These are phyloP conservation scores for Anastrepha ludens DNA, from an alignment of 1,140 invertebrate genomes.

Conservation along the genomic window DNA sequence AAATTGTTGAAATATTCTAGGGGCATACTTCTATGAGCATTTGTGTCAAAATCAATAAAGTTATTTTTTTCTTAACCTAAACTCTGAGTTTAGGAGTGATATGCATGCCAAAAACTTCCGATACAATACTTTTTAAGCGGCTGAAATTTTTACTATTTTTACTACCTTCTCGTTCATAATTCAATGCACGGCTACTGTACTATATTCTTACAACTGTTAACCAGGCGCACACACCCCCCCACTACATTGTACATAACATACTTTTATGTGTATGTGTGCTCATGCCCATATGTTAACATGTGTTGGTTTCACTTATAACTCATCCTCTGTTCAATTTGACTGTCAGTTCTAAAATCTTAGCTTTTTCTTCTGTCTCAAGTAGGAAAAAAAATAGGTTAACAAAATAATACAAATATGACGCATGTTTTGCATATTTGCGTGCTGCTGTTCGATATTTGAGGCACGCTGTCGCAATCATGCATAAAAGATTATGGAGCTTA, in stretches of 20 bases:
- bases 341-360: not conserved
- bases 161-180: no score
- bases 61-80: no score
- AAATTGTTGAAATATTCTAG: no score
- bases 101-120: no score
- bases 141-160: no score
- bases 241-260: not conserved
- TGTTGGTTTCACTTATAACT: not conserved
- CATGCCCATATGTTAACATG: not conserved
- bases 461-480: conserved; percentile 15
- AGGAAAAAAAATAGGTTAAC: not conserved
- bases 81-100: no score
- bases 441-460: conserved; percentile 27
- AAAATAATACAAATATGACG: conserved; percentile 42
- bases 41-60: no score
- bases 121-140: no score
- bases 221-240: no score
- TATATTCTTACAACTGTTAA: no score
- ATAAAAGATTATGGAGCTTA: conserved; percentile 33
- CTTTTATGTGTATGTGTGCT: not conserved
- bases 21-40: no score
- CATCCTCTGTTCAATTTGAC: conserved; percentile 1
- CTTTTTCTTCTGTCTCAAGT: not conserved
- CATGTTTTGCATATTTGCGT: conserved; percentile 34
- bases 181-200: no score